phyloP scores from a whole-genome alignment of 2,888 invertebrate species.

The Ichneumon xanthorius region DNA sequence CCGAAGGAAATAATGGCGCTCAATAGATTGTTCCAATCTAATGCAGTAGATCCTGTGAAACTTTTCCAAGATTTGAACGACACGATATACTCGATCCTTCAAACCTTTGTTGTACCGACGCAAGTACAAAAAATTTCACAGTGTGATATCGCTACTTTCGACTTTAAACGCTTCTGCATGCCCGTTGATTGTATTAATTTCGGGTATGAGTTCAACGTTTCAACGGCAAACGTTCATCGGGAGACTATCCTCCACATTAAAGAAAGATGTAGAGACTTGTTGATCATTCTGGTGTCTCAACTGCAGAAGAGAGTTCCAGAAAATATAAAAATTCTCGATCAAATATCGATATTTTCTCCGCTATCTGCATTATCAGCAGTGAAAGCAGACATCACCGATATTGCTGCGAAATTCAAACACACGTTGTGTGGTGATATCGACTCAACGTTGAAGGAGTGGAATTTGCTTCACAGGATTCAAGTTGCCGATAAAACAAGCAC shows the following conservation, averaged over 20 bases:
- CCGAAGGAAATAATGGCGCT: conserved; percentile 63
- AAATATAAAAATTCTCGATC: conserved; percentile 71
- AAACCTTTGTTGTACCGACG: conserved; percentile 71
- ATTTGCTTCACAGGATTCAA: conserved; percentile 39
- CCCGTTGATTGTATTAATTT: conserved; percentile 73
- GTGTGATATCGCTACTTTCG: conserved; percentile 70
- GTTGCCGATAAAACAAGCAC: conserved; percentile 18
- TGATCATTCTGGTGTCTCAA: conserved; percentile 62
- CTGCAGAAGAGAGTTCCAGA: conserved; percentile 71
- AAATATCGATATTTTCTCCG: conserved; percentile 64
- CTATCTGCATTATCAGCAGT: conserved; percentile 14
- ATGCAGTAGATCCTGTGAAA: conserved; percentile 66
- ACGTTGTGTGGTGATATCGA: conserved; percentile 38
- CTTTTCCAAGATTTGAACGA: conserved; percentile 67
- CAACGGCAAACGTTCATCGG: conserved; percentile 45
- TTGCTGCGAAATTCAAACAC: neutral
- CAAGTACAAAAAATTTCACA: conserved; percentile 72
- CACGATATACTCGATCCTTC: conserved; percentile 58
- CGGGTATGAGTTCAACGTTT: conserved; percentile 71
- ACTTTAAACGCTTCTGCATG: conserved; percentile 74
- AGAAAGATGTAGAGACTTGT: conserved; percentile 70
- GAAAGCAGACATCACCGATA: conserved; percentile 8
- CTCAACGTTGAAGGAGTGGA: conserved; percentile 55
- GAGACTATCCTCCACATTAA: conserved; percentile 60
- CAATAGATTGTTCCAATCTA: conserved; percentile 66